Percentiles rank a stretch among this genome's conserved stretches.
phyloP scores from a whole-genome alignment of 2,888 invertebrate species.

The Ophion costatus region DNA sequence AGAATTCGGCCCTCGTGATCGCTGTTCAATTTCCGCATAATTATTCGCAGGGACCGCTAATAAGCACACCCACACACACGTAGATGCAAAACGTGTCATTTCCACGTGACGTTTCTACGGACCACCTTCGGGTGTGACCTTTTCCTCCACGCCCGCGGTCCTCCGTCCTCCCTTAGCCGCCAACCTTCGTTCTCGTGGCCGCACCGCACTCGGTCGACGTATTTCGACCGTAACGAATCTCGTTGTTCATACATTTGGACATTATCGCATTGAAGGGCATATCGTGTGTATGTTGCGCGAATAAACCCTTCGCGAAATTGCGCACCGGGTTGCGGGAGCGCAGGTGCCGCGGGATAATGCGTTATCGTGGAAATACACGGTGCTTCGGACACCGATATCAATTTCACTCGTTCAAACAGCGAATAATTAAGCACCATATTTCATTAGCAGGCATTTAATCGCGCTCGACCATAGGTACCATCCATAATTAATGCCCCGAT shows the following conservation, averaged over 20 bases:
- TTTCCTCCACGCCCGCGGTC: background rate
- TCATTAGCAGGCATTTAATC: slow-evolving; percentile 76
- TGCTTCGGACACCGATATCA: slow-evolving; percentile 65
- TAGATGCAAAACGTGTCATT: slow-evolving; percentile 39
- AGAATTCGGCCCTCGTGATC: slow-evolving; percentile 23
- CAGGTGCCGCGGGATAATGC: background rate
- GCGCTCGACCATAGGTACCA: slow-evolving; percentile 66
- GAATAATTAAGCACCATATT: slow-evolving; percentile 79
- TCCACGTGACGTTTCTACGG: slow-evolving; percentile 48
- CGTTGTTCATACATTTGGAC: background rate
- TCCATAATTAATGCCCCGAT: slow-evolving; percentile 75
- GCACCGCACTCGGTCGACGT: background rate
- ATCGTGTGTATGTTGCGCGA: background rate
- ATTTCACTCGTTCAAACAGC: slow-evolving; percentile 77
- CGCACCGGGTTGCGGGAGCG: background rate
- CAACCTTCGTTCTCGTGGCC: background rate
- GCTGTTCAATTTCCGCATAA: slow-evolving; percentile 54
- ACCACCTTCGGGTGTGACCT: background rate
- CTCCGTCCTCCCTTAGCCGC: background rate
- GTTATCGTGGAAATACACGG: slow-evolving; percentile 9
- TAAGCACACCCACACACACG: background rate
- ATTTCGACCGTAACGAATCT: slow-evolving; percentile 10
- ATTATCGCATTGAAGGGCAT: background rate
- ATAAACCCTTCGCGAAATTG: background rate
- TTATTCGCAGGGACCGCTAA: slow-evolving; percentile 25